A percentile compares a stretch with the other conserved stretches of the same genome.
Conservation (phyloP, 2,888 invertebrate species). For the Siphlonurus alternatus region DNA sequence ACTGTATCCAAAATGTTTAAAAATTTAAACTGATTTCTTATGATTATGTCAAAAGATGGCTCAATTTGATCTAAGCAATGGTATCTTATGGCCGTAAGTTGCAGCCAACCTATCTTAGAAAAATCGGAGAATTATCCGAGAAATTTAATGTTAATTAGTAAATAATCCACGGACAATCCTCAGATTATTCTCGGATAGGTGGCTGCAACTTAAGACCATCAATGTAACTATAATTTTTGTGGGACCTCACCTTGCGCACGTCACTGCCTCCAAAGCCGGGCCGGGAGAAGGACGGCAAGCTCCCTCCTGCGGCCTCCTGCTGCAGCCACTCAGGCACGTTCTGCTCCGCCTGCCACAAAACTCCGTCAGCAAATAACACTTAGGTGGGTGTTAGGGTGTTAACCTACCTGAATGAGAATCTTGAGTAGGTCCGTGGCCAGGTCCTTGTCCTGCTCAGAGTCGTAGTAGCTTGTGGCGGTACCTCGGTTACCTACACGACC, state of each 20-base stretch:
- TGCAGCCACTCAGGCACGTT: not conserved
- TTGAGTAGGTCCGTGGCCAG: slow-evolving; percentile 48
- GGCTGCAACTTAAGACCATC: too few relatives aligned
- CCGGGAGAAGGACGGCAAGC: not conserved
- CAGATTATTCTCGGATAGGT: too few relatives aligned
- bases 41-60: too few relatives aligned
- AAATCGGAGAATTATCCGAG: too few relatives aligned
- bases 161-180: too few relatives aligned
- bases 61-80: too few relatives aligned
- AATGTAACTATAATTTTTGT: too few relatives aligned
- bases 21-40: too few relatives aligned
- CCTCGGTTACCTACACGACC: slow-evolving; percentile 31
- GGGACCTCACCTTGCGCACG: not conserved
- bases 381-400: not conserved
- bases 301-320: not conserved
- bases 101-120: too few relatives aligned
- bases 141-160: too few relatives aligned
- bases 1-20: too few relatives aligned
- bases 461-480: slow-evolving; percentile 36
- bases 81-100: too few relatives aligned
- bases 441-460: slow-evolving; percentile 36
- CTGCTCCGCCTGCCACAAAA: not conserved
- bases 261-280: not conserved
- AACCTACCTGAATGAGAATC: slow-evolving; percentile 43
- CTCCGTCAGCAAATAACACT: not conserved